Evolutionary conservation across 2,113 vertebrate species (phyloP).

Genomic region (Salvelinus alpinus): DNA sequence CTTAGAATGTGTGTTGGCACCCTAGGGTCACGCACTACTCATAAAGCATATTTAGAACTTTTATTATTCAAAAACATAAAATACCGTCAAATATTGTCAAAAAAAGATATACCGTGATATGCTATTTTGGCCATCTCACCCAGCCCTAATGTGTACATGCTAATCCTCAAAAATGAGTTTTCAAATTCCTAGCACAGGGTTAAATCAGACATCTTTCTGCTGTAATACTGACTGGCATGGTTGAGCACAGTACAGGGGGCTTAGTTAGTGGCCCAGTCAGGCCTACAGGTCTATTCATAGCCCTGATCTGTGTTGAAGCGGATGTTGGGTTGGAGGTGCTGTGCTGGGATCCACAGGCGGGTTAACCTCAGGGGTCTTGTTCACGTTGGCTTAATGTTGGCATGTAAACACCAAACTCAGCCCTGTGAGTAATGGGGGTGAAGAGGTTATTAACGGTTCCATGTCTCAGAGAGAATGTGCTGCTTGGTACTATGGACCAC

Average conservation of each 20-base stretch:
- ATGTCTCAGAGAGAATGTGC: not conserved
- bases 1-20: no score
- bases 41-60: no score
- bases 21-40: no score
- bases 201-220: not conserved
- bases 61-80: no score
- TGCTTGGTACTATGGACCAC: conserved; percentile 1
- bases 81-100: no score
- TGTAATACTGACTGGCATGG: conserved; percentile 10
- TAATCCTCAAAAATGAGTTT: not conserved
- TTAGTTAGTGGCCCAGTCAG: not conserved
- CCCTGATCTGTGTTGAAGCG: conserved; percentile 11
- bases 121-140: no score
- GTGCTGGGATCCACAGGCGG: conserved; percentile 3
- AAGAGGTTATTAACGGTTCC: conserved; percentile 36
- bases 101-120: no score
- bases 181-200: conserved; percentile 8
- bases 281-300: conserved; percentile 33
- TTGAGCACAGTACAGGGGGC: conserved; percentile 8
- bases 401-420: conserved; percentile 46
- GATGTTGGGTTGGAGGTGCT: conserved; percentile 22
- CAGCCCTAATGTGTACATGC: not conserved
- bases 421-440: conserved; percentile 33
- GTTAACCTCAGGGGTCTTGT: conserved; percentile 20
- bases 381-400: conserved; percentile 33